A percentile compares a stretch with the other conserved stretches of the same genome.
These are phyloP conservation scores for Oscheius sp. DNA, from an alignment of 2,888 invertebrate genomes.

Conservation along the genomic window DNA sequence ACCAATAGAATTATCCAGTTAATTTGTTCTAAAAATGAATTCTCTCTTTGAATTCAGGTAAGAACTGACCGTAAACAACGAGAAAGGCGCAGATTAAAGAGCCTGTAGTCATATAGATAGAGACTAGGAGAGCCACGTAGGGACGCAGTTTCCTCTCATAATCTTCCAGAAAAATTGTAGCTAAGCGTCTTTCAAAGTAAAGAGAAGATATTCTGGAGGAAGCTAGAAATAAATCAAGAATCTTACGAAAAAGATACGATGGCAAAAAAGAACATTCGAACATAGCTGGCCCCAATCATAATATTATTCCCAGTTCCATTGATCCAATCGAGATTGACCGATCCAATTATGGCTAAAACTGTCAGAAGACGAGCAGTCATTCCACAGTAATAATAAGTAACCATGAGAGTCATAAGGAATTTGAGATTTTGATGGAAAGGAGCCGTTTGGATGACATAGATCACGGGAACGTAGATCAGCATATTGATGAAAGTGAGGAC, in stretches of 20 bases:
- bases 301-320: background rate
- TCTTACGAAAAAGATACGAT: slow-evolving; percentile 15
- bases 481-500: background rate
- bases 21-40: background rate
- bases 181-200: slow-evolving; percentile 12
- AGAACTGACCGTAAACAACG: slow-evolving; percentile 6
- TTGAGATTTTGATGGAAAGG: slow-evolving; percentile 7
- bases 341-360: background rate
- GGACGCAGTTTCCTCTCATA: background rate
- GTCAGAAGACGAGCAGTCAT: slow-evolving; percentile 3
- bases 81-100: background rate
- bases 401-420: background rate
- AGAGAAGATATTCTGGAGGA: slow-evolving; percentile 8
- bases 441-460: background rate
- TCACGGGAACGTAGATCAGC: background rate
- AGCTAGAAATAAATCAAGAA: background rate
- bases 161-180: slow-evolving; percentile 11
- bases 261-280: slow-evolving; percentile 19
- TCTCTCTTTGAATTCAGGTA: background rate
- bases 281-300: background rate
- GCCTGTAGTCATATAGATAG: slow-evolving; percentile 5
- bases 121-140: background rate
- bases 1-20: slow-evolving; percentile 1
- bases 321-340: background rate
- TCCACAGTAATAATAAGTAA: background rate